phyloP scores from a whole-genome alignment of 2,797 vertebrate genomes.

The Margarornis squamiger region DNA sequence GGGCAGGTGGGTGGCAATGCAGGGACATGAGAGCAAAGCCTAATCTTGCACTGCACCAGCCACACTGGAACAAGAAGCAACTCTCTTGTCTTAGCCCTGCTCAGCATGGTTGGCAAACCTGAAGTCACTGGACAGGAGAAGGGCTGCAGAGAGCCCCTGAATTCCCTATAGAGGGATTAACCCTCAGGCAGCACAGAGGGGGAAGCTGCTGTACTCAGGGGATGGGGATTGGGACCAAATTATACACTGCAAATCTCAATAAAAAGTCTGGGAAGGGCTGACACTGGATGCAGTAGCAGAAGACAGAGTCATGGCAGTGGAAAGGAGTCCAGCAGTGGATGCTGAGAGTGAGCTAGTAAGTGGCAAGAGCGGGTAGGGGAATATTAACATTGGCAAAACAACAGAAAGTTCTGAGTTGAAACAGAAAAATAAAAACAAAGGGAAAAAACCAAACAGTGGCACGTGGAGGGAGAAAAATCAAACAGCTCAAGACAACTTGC shows the following conservation, averaged over 20 bases:
- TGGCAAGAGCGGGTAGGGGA: not conserved
- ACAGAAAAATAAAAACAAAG: not conserved
- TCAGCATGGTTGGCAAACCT: accelerated
- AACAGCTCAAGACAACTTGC: not conserved
- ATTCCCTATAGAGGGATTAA: not conserved
- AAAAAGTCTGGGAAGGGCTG: not conserved
- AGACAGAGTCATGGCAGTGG: not conserved
- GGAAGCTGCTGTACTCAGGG: not conserved
- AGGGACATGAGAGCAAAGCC: not conserved
- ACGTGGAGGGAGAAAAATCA: not conserved
- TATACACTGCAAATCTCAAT: not conserved
- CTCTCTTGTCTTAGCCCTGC: accelerated
- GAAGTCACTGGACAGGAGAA: not conserved
- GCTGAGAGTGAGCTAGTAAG: not conserved
- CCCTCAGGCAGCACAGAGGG: not conserved
- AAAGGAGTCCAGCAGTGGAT: not conserved
- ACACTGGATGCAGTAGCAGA: not conserved
- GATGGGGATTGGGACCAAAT: not conserved
- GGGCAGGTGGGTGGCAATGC: not conserved
- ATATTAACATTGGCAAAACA: not conserved
- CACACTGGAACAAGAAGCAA: not conserved
- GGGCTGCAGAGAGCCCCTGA: not conserved
- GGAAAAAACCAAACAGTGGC: not conserved
- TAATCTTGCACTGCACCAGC: not conserved
- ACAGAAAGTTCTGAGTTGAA: not conserved